Evolutionary conservation across 2,113 vertebrate species (phyloP), one percentile per base, ranked within the genome.

Genomic region (Lanius ludovicianus): DNA sequence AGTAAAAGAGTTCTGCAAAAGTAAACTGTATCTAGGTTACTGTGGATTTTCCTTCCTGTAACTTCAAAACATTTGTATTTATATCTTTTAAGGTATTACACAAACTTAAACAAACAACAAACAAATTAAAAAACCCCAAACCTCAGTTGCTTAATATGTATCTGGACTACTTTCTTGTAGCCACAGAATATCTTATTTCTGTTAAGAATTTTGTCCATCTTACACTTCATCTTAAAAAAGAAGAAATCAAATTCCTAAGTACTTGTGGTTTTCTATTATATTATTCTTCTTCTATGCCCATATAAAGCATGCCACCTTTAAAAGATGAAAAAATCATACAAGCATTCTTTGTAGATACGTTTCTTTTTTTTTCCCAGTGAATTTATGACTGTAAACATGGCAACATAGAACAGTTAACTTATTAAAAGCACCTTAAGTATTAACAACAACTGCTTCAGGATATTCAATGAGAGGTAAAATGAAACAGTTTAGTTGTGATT

Each of bases 41-140:
- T 78, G 33, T 69, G 41, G 10, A 15, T 71, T 88, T 78, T 88
- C 28, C 17, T 76, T 78, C 25, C 35, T 79, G 15, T 83, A 74
- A 71, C n/a, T 69, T 89, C 17, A 64, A 89, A 80, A 47, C 14
- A 10, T 53, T 92, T 53, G 15, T 85, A 27, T 80, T 84, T 84
- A 14, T 64, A 22, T 23, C 10, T 81, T 88, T 37, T 73, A 67
- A 80, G 44, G 20, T 69, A 62, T 44, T 62, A 60, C 10, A 65
- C 20, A 59, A 80, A 33, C 6, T 79, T 78, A 35, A 50, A 30
- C 11, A 46, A 50, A 33, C 33, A 15, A 8, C 9, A 37, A 55
- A 64, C 1, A 59, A 50, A 71, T 49, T 30, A 0, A 15, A 53
- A 52, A 33, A 7, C 2, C 3, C 13, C 7, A 25, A 42, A 15